Conservation (phyloP, 2,113 vertebrate species). For the Prochilodus magdalenae region DNA sequence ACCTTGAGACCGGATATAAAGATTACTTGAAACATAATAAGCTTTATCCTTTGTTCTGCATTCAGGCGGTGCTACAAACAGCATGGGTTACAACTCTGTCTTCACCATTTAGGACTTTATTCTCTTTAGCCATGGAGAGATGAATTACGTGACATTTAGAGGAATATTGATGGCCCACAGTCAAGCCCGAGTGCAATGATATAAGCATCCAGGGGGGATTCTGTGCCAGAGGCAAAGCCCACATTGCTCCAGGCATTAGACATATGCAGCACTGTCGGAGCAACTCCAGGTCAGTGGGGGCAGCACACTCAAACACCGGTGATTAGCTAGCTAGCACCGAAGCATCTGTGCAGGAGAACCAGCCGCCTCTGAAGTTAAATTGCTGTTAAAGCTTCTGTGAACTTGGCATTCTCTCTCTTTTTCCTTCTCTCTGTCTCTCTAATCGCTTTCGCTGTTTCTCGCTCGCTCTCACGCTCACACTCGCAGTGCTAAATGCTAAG, state of each 20-base stretch:
- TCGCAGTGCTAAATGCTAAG: conserved; percentile 41
- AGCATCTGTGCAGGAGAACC: conserved; percentile 14
- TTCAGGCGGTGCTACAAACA: background rate
- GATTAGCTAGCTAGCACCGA: conserved; percentile 11
- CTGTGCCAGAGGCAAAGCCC: conserved; percentile 34
- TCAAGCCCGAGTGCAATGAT: conserved; percentile 41
- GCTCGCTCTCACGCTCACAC: background rate
- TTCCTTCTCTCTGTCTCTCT: background rate
- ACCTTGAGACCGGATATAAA: conserved; percentile 8
- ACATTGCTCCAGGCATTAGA: conserved; percentile 27
- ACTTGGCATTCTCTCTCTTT: conserved; percentile 1
- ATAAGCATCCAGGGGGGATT: conserved; percentile 34
- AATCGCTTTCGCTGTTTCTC: conserved; percentile 5
- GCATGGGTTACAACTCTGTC: background rate
- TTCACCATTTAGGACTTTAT: background rate
- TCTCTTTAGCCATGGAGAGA: conserved; percentile 13
- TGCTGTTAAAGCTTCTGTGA: background rate
- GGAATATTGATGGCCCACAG: conserved; percentile 48
- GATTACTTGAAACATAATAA: conserved; percentile 42
- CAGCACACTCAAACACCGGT: conserved; percentile 2
- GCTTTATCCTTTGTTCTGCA: background rate
- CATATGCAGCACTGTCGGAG: conserved; percentile 33
- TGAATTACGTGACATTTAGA: conserved; percentile 54
- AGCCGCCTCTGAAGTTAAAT: background rate
- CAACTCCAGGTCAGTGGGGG: conserved; percentile 10